A percentile compares a stretch with the other conserved stretches of the same genome.
Evolutionary conservation across 2,797 vertebrate genomes (phyloP).

Genomic region (Parauchenoglanis punctatus): DNA sequence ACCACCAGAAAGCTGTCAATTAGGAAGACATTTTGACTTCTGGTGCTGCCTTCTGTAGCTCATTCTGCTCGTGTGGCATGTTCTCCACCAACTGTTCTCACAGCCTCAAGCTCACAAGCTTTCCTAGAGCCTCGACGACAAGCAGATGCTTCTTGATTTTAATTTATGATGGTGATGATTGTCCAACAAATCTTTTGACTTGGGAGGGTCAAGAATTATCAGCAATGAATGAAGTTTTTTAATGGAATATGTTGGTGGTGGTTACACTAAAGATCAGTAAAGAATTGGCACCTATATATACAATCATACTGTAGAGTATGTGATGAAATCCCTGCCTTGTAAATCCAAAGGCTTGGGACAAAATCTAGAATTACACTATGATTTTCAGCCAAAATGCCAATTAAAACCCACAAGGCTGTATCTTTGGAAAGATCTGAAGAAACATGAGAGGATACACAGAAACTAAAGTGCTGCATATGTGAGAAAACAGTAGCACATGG

Average conservation of each 20-base stretch:
- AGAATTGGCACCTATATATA: not conserved
- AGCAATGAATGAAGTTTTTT: not conserved
- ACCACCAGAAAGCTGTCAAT: slow-evolving; percentile 40
- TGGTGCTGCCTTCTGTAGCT: slow-evolving; percentile 30
- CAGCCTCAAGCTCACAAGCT: slow-evolving; percentile 25
- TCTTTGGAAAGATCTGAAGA: slow-evolving; percentile 83
- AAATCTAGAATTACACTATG: not conserved
- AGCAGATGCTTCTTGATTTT: slow-evolving; percentile 38
- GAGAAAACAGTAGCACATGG: slow-evolving; percentile 53
- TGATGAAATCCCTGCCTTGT: not conserved
- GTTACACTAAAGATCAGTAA: not conserved
- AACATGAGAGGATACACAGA: slow-evolving; percentile 94
- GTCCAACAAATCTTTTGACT: not conserved
- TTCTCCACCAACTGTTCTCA: slow-evolving; percentile 30
- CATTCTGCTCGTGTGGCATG: slow-evolving; percentile 27
- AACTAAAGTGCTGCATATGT: slow-evolving; percentile 94
- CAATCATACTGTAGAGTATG: not conserved
- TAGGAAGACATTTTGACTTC: slow-evolving; percentile 27
- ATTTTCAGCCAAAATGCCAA: not conserved
- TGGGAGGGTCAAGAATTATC: not conserved
- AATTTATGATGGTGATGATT: not conserved
- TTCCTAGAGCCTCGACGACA: not conserved
- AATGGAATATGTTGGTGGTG: not conserved
- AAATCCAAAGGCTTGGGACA: not conserved
- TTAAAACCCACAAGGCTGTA: slow-evolving; percentile 2